Evolutionary conservation across 2,888 invertebrate genomes (phyloP), one percentile per base, ranked within the genome.

Genomic region (Hyppa rectilinea): DNA sequence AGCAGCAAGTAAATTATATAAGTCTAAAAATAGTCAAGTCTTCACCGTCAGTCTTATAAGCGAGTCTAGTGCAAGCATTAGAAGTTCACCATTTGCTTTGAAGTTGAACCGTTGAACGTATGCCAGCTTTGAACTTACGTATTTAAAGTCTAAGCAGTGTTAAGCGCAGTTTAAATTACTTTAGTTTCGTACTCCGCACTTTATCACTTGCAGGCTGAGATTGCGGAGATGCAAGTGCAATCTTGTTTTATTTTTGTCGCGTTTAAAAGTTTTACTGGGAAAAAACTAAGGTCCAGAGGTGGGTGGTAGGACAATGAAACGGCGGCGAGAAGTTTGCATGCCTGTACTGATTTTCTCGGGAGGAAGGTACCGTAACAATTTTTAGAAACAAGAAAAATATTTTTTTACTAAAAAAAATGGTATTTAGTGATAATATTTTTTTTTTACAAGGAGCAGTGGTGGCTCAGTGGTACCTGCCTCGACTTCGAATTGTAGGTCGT

Each of bases 141-240:
- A 67, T 26, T 74, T 67, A 17, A 80, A 79, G 45, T 47, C n/a
- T 17, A 47, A 74, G 38, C n/a, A 50, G 20, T 36, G 45, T 38
- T 62, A 53, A 73, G 43, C 31, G 52, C 47, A 60, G 45, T 77
- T 63, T 63, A 56, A 80, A 80, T 77, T 40, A 60, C 62, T 74
- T 77, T 64, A 64, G 63, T 79, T 79, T 55, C 49, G 49, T 38
- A n/a, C 45, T 43, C 12, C 45, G 73, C 38, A 60, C 50, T 74
- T 67, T 61, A 43, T 61, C 17, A 43, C n/a, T 6, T 31, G 34
- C 20, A 6, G 23, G 26, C 34, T 36, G 29, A 55, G 55, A 61
- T 50, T 23, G 26, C 14, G 10, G 17, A 43, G 36, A 43, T 7
- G 17, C 17, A 40, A n/a, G 29, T 20, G 36, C 23, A 23, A 43